phyloP scores from a whole-genome alignment of 2,888 invertebrate genomes.

The Pammene aurita region DNA sequence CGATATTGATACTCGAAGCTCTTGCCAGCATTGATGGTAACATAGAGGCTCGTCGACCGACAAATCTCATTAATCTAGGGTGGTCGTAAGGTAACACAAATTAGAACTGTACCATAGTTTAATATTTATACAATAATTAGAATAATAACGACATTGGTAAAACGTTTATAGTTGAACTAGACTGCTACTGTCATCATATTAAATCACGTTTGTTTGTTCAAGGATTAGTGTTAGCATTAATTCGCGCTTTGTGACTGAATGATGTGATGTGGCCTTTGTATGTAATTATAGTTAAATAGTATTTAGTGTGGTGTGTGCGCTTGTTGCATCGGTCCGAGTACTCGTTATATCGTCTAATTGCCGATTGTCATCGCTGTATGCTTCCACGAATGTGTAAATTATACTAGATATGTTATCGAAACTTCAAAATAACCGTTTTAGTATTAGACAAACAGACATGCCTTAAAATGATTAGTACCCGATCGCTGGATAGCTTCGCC shows the following conservation, averaged over 20 bases:
- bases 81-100: conserved; percentile 66
- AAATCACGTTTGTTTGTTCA: conserved; percentile 61
- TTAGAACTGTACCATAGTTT: conserved; percentile 67
- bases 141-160: conserved; percentile 60
- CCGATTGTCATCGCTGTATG: conserved; percentile 63
- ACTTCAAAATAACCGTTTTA: conserved; percentile 69
- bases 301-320: conserved; percentile 73
- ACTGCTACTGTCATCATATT: conserved; percentile 30
- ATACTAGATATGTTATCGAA: conserved; percentile 56
- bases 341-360: conserved; percentile 65
- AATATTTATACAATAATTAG: conserved; percentile 69
- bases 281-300: conserved; percentile 72
- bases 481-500: conserved; percentile 32
- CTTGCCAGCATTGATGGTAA: conserved; percentile 66
- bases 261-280: conserved; percentile 83
- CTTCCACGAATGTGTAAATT: conserved; percentile 73
- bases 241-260: conserved; percentile 82
- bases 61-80: conserved; percentile 61
- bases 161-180: conserved; percentile 61
- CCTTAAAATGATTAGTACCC: conserved; percentile 58
- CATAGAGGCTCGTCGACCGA: conserved; percentile 63
- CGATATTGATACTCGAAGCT: conserved; percentile 48
- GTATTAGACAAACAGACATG: conserved; percentile 69
- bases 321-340: conserved; percentile 75
- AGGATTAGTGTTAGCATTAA: conserved; percentile 64